Conservation (phyloP, 2,797 vertebrate genomes). For the Knipowitschia caucasica region DNA sequence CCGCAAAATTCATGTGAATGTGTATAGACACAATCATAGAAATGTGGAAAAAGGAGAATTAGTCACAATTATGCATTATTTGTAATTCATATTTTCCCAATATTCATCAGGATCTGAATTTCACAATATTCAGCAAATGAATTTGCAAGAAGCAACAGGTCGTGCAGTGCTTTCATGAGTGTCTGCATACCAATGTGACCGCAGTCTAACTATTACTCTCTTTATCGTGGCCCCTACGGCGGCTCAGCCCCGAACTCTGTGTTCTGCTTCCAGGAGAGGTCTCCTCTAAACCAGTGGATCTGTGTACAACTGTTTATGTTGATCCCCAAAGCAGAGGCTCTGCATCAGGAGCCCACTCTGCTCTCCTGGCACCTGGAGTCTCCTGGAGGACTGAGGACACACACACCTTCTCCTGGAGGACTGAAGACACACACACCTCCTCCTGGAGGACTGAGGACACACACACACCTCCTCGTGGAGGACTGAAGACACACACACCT, state of each 20-base stretch:
- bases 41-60: not conserved
- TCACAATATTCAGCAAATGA: conserved; percentile 76
- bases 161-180: conserved; percentile 71
- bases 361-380: too few relatives aligned
- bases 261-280: conserved; percentile 69
- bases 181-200: conserved; percentile 83
- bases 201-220: conserved; percentile 79
- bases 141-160: conserved; percentile 84
- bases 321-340: conserved; percentile 69
- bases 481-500: too few relatives aligned
- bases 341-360: conserved; percentile 46
- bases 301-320: conserved; percentile 75
- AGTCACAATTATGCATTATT: not conserved
- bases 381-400: too few relatives aligned
- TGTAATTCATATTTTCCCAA: conserved; percentile 26
- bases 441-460: too few relatives aligned
- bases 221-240: conserved; percentile 78
- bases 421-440: too few relatives aligned
- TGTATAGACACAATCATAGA: not conserved
- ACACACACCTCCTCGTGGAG: too few relatives aligned
- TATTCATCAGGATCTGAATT: conserved; percentile 63
- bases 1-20: too few relatives aligned
- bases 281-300: conserved; percentile 54
- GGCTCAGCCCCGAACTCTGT: conserved; percentile 68
- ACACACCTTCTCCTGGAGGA: too few relatives aligned